phyloP scores from a whole-genome alignment of 2,113 vertebrate genomes.

The Myiopsitta monachus region DNA sequence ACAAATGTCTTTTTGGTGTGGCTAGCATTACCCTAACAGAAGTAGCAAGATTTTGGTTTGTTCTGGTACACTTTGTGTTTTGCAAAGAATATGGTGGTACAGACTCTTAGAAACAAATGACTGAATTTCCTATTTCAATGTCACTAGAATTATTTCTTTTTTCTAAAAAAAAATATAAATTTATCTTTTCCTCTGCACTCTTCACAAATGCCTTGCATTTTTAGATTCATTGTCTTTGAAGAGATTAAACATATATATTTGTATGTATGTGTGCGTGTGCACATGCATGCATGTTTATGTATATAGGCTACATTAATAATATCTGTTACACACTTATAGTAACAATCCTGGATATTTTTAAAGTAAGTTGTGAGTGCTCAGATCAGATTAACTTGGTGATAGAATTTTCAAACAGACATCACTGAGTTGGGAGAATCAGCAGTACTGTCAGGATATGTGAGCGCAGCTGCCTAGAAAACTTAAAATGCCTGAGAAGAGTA shows the following conservation, averaged over 20 bases:
- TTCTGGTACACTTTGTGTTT: background rate
- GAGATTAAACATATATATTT: background rate
- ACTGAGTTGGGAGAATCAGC: background rate
- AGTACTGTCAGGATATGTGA: background rate
- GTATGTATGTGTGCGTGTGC: background rate
- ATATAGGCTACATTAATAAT: background rate
- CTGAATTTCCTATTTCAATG: background rate
- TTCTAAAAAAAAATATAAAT: background rate
- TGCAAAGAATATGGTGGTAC: background rate
- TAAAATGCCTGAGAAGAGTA: background rate
- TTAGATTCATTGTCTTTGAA: background rate
- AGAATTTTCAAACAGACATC: background rate
- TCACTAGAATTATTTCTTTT: background rate
- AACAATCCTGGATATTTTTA: background rate
- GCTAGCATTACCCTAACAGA: background rate
- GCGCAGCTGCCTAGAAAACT: background rate
- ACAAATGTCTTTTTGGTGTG: background rate
- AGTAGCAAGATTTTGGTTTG: background rate
- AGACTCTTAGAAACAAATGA: background rate
- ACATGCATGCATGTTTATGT: accelerated
- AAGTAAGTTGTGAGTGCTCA: background rate
- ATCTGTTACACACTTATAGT: background rate
- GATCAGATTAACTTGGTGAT: background rate
- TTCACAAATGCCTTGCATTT: background rate
- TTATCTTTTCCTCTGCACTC: background rate